Evolutionary conservation across 2,113 vertebrate genomes (phyloP), one percentile per base, ranked within the genome.

Genomic region (Podarcis raffonei): DNA sequence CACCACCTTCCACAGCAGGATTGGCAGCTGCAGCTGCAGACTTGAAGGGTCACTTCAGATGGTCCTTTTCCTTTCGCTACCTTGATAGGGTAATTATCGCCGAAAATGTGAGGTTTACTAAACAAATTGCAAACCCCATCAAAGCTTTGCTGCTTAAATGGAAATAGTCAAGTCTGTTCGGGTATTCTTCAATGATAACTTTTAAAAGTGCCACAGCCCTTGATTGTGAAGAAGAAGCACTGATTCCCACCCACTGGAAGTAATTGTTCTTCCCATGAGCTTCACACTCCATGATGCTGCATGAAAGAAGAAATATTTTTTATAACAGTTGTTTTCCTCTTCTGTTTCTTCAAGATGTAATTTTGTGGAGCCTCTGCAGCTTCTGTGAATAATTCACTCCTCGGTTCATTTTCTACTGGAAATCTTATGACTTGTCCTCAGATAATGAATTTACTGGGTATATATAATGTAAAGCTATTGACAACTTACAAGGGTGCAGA

Each of bases 21-120:
- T 42, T 18, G 81, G 42, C 1, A 72, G 2, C 18, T 86, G 83
- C 90, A 95, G 91, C 88, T 93, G 92, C 30, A 53, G 91, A 68
- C 87, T 69, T 90, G 84, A 90, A 94, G 90, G 35, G 90, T 91
- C 90, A 77, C 57, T 81, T 76, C 37, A 92, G 90, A 53, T 90
- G 90, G 88, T 25, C 85, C 84, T 75, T 90, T 39, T 81, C 77
- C 18, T 68, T 89, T 48, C 59, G 72, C 23, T 89, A 90, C 76
- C 62, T 86, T 66, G 2, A 80, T 90, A 71, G 65, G 81, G 65
- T 93, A 93, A 93, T 95, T 89, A 89, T 27, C 69, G 77, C 87
- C 91, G 90, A 71, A 92, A 81, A 69, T 25, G 13, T 0, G 57
- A 83, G 59, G 72, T 71, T 92, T 94, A 72, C 37, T 62, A 78